A percentile compares a stretch with the other conserved stretches of the same genome.
Evolutionary conservation across 2,113 vertebrate species (phyloP).

Genomic region (Motacilla alba): DNA sequence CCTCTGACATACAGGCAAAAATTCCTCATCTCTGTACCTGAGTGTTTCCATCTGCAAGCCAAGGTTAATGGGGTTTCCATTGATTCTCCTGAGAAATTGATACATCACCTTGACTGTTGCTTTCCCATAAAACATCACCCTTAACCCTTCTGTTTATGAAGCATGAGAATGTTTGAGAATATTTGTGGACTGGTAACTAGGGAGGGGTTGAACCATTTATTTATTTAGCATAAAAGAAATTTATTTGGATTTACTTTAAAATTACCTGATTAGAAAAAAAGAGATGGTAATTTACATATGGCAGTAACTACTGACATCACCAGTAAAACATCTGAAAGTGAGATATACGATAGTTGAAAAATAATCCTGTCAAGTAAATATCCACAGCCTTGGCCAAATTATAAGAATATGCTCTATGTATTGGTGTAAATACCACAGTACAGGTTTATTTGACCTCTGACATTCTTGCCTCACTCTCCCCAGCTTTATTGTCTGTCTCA

Average conservation of each 20-base stretch:
- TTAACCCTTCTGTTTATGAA: background rate
- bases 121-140: background rate
- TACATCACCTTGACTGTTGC: background rate
- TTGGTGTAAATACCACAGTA: background rate
- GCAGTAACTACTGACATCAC: constrained; percentile 36
- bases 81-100: background rate
- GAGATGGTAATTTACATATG: constrained; percentile 26
- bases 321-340: background rate
- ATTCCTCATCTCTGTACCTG: constrained; percentile 4
- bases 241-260: constrained; percentile 5
- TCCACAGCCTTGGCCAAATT: background rate
- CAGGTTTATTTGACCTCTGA: background rate
- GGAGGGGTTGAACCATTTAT: background rate
- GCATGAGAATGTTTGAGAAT: background rate
- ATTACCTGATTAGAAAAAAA: background rate
- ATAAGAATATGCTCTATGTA: background rate
- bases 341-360: background rate
- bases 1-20: background rate
- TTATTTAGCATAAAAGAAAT: background rate
- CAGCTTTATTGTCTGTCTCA: background rate
- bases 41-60: background rate
- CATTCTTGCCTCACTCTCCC: background rate
- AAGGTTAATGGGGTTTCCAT: background rate
- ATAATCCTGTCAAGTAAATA: constrained; percentile 33
- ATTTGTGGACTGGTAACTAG: background rate